These are phyloP conservation scores for Ceratosolen solmsi DNA, from an alignment of 1,140 invertebrate genomes.

Conservation along the genomic window DNA sequence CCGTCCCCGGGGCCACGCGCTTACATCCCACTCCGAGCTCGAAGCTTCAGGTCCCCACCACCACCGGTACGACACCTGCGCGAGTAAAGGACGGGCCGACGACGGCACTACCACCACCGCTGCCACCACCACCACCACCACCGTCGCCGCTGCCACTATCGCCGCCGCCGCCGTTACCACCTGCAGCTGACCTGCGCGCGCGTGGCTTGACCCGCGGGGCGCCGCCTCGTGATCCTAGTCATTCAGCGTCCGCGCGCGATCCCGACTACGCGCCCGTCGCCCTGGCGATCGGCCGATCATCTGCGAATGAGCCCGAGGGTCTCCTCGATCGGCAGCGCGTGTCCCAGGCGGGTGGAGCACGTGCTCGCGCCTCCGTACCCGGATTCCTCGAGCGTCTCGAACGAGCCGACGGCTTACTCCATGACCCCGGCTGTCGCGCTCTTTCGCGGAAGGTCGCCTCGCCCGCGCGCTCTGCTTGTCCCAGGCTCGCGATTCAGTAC, in stretches of 20 bases:
- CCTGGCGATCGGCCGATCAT: not conserved
- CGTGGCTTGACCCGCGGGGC: not conserved
- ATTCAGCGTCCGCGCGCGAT: not conserved
- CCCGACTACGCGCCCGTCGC: not conserved
- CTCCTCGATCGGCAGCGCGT: not conserved
- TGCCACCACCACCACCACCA: not conserved
- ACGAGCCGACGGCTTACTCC: no score
- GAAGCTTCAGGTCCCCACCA: not conserved
- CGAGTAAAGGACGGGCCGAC: not conserved
- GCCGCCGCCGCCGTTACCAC: not conserved
- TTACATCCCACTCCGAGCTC: not conserved
- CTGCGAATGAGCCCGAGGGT: not conserved
- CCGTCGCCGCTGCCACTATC: not conserved
- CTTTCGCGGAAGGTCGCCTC: no score
- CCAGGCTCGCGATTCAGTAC: not conserved
- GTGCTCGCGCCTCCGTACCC: no score
- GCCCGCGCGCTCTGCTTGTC: no score
- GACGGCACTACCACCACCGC: no score
- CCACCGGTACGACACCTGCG: not conserved
- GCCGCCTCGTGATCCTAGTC: not conserved
- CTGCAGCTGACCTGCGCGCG: not conserved
- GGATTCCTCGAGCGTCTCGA: no score
- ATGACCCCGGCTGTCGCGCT: no score
- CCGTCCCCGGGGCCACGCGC: not conserved
- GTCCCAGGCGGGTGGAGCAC: not conserved